Base-by-base conservation (phyloP, 2,113 vertebrate species). In the Sylvilagus bachmani region DNA sequence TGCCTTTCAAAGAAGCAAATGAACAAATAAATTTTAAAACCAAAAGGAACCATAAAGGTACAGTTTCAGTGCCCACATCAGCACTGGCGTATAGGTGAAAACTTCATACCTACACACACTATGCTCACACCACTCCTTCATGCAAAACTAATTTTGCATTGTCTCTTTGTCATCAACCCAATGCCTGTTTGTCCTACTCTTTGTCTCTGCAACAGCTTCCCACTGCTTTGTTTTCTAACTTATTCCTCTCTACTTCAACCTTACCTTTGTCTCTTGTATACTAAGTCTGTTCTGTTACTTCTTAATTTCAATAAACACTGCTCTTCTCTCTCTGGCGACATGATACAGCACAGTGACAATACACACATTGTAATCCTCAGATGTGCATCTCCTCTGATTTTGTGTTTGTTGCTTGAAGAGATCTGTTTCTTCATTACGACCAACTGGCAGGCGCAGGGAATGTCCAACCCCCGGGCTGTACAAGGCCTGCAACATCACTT, bases 261-360 rank as follows among this genome's bases (percentile, higher is more conserved):
- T 81, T 67, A 89, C 36, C 75, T 62, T 77, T 74, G 31, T 67
- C 49, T 79, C 66, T 89, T 77, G 1, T 12, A 61, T 80, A 13
- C 79, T 31, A 67, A 44, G 2, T 61, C 12, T 80, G 27, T n/a
- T 44, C 69, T 77, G 21, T 7, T 78, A 73, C 38, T 92, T 90
- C 31, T 78, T 55, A n/a, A 53, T 55, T 90, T 82, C 79, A 38
- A 44, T 58, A 69, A 58, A 66, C 49, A n/a, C 17, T 86, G 61
- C 4, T 90, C 61, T 86, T 86, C 81, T 73, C 70, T 71, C 88
- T 64, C 53, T 87, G 69, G 38, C 29, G 74, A 91, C 82, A 86
- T 66, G 55, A 82, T 79, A 58, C 31, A 86, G 74, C 85, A 82
- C 7, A 71, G 38, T 51, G 55, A 71, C 36, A 49, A 21, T 17